A percentile compares a stretch with the other conserved stretches of the same genome.
phyloP scores from a whole-genome alignment of 2,113 vertebrate genomes.

The Leptocoma aspasia region DNA sequence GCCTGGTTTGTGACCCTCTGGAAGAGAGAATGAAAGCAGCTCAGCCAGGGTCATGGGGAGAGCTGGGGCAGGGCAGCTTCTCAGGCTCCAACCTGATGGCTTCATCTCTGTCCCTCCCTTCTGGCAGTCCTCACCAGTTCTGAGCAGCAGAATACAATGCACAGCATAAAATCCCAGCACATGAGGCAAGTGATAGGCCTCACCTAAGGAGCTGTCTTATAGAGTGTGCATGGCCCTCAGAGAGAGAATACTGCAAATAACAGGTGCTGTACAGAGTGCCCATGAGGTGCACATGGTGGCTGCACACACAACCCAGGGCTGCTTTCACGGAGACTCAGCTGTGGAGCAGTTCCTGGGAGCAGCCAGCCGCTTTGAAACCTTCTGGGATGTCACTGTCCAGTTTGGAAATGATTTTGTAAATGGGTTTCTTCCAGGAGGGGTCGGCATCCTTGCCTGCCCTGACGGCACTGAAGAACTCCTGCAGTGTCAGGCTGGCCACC shows the following conservation, averaged over 20 bases:
- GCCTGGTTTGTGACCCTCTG: neutral
- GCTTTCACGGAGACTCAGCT: constrained; percentile 22
- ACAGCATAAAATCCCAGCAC: neutral
- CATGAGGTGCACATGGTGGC: neutral
- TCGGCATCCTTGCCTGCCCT: constrained; percentile 86
- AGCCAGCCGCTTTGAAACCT: constrained; percentile 85
- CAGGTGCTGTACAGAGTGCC: neutral
- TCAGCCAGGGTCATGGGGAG: neutral
- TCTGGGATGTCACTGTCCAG: constrained; percentile 92
- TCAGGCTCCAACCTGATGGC: neutral
- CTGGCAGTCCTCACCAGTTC: neutral
- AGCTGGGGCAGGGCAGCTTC: neutral
- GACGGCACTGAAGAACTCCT: constrained; percentile 91
- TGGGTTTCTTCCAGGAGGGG: constrained; percentile 97
- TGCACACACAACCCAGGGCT: neutral
- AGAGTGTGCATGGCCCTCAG: neutral
- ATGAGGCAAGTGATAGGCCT: neutral
- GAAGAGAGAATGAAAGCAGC: neutral
- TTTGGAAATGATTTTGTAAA: constrained; percentile 98
- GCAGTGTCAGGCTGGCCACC: constrained; percentile 88
- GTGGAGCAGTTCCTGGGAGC: constrained; percentile 68
- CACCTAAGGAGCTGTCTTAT: neutral
- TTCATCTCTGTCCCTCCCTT: neutral
- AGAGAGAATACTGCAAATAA: neutral
- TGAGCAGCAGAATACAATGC: neutral